Base-by-base conservation (phyloP, 2,113 vertebrate genomes). In the Poeciliopsis retropinna region DNA sequence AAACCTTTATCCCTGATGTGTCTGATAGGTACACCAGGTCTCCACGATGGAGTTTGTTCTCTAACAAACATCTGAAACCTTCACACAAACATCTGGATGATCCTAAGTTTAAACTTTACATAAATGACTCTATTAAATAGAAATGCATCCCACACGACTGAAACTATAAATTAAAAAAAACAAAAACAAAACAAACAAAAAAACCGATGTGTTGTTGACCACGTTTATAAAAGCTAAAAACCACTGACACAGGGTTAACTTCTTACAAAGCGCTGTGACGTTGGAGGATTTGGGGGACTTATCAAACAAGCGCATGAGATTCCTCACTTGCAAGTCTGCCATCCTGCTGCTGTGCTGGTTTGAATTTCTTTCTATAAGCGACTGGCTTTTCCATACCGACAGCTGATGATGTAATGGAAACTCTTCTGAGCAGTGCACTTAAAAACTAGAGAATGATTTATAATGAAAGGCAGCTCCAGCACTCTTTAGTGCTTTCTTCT, bases 391-490 rank as follows among this genome's bases (percentile, higher is more conserved):
- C 60, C 85, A 79, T 83, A 82, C 89, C 89, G 90, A 91, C 89
- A 93, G 89, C 88, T 92, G 88, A 83, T 93, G 92, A 93, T 86
- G 89, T 94, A 89, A 94, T 93, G 92, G 92, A 94, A 94, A 93
- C 73, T 89, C 87, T 87, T 87, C 82, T 87, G 86, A 91, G 85
- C 79, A 30, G 77, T 8, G 14, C 79, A 76, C 90, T 92, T 90
- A 85, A 89, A 91, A 90, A 86, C 76, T 61, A 83, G 66, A 86
- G 86, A 90, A 87, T 85, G 85, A 91, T 89, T 91, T 87, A 86
- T 94, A 92, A 94, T 92, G 88, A 91, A 92, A 81, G 22, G 70
- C 92, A 90, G 91, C 90, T 79, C 64, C 32, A 60, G 41, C 70
- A 15, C 25, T 3, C 13, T 11, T 27, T 34, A 5, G 5, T 28